phyloP scores from a whole-genome alignment of 2,888 invertebrate species.

The Brachylomia viminalis region DNA sequence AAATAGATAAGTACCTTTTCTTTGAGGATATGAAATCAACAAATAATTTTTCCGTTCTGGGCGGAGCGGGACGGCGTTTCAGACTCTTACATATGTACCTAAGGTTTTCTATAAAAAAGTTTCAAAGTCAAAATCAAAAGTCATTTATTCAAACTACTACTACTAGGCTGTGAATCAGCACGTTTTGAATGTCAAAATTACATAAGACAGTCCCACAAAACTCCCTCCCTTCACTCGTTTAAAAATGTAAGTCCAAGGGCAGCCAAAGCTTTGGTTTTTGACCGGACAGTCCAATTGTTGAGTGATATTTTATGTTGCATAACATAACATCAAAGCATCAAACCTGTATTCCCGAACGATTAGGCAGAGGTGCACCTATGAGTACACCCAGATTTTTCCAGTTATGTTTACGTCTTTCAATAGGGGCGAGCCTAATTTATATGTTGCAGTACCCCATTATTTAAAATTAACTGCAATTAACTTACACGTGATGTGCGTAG shows the following conservation, averaged over 20 bases:
- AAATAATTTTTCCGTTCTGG: no score
- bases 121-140: not conserved
- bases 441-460: not conserved
- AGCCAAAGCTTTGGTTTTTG: not conserved
- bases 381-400: no score
- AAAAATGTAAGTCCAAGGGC: not conserved
- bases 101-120: not conserved
- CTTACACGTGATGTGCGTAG: no score
- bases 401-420: no score
- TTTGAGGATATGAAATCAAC: no score
- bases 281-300: not conserved
- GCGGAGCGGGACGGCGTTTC: no score
- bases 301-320: not conserved
- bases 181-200: not conserved
- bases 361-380: no score
- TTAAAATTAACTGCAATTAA: not conserved
- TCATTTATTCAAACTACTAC: not conserved
- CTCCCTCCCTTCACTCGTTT: not conserved
- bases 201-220: not conserved
- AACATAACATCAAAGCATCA: no score
- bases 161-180: not conserved
- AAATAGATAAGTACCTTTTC: no score
- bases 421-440: no score
- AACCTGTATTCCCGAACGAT: no score
- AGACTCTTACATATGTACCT: no score